These are phyloP conservation scores for Stenoptilia bipunctidactyla DNA, from an alignment of 2,888 invertebrate species.

Conservation along the genomic window DNA sequence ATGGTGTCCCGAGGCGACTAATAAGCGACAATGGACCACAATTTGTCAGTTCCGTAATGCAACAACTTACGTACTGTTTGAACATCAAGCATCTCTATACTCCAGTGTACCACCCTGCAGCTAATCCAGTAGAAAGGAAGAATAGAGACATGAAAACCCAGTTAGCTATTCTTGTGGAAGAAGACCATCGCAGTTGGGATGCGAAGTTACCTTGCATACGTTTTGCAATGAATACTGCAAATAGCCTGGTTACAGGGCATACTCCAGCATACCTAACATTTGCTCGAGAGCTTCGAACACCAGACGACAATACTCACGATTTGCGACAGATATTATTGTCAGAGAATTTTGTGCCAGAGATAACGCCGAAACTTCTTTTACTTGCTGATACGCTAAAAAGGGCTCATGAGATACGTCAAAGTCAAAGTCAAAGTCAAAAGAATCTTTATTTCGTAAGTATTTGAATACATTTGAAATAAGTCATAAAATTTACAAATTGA, in stretches of 20 bases:
- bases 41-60: no score
- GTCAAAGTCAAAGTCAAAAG: no score
- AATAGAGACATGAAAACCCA: conserved; percentile 17
- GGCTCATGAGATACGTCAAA: conserved; percentile 4
- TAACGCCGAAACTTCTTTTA: conserved; percentile 12
- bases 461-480: no score
- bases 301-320: conserved; percentile 23
- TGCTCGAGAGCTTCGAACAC: conserved; percentile 27
- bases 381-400: conserved; percentile 1
- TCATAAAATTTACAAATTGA: no score
- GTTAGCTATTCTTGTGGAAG: conserved; percentile 11
- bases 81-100: conserved; percentile 19
- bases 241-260: conserved; percentile 17
- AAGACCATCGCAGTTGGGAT: conserved; percentile 16
- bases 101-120: conserved; percentile 22
- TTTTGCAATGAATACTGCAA: conserved; percentile 10
- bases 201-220: conserved; percentile 10
- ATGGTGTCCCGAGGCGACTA: conserved; percentile 6
- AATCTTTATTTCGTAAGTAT: no score
- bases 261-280: conserved; percentile 29
- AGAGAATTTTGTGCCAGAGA: conserved; percentile 22
- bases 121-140: conserved; percentile 25
- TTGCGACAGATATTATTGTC: conserved; percentile 16
- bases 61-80: conserved; percentile 21
- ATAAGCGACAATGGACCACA: no score